Conservation (phyloP, 2,888 invertebrate species). For the Cheilosia grossa region DNA sequence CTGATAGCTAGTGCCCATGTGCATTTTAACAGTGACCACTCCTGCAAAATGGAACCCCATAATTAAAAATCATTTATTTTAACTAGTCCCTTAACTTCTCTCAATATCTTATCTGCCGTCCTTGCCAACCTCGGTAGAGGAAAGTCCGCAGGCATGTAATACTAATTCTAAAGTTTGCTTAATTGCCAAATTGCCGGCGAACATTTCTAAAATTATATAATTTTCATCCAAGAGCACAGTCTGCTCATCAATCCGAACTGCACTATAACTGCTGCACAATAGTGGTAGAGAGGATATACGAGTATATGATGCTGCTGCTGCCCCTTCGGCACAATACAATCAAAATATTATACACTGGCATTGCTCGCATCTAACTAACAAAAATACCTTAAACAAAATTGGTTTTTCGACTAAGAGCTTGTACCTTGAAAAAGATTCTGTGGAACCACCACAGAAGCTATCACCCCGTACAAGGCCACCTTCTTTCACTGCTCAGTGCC, state of each 20-base stretch:
- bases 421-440: constrained; percentile 58
- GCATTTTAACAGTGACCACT: constrained; percentile 3
- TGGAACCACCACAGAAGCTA: constrained; percentile 6
- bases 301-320: constrained; percentile 4
- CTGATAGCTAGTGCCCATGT: constrained; percentile 1
- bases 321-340: not conserved
- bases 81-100: constrained; percentile 29
- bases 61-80: constrained; percentile 33
- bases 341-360: constrained; percentile 13
- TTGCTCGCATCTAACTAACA: constrained; percentile 39
- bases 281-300: constrained; percentile 1
- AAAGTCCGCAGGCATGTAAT: constrained; percentile 37
- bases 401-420: constrained; percentile 40
- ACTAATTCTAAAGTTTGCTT: constrained; percentile 48
- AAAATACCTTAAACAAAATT: constrained; percentile 49
- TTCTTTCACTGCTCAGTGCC: constrained; percentile 17
- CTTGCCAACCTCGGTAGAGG: constrained; percentile 15
- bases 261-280: constrained; percentile 13
- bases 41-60: not conserved
- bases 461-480: constrained; percentile 9
- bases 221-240: constrained; percentile 11
- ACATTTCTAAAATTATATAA: constrained; percentile 27
- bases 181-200: constrained; percentile 32
- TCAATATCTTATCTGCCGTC: constrained; percentile 43
- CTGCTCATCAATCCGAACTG: constrained; percentile 20